Percentiles rank a stretch among this genome's conserved stretches.
Conservation (phyloP, 2,113 vertebrate genomes). For the Scalopus aquaticus region DNA sequence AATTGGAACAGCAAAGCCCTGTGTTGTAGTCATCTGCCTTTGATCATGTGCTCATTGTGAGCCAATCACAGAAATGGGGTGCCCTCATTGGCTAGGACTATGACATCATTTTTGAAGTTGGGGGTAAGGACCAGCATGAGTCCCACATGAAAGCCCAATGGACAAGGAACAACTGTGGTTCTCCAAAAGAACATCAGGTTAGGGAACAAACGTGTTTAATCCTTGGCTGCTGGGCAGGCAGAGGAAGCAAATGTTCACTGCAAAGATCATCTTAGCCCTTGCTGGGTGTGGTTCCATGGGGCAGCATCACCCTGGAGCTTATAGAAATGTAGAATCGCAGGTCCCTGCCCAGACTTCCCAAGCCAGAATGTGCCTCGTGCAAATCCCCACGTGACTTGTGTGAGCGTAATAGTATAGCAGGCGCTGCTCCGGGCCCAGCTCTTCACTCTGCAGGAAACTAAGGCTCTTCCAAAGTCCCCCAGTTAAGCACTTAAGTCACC, state of each 20-base stretch:
- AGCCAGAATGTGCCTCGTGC: background rate
- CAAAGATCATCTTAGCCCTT: background rate
- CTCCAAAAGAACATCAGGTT: background rate
- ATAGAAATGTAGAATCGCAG: background rate
- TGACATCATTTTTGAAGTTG: background rate
- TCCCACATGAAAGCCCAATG: background rate
- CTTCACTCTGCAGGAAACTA: background rate
- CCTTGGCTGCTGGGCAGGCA: background rate
- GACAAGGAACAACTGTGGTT: background rate
- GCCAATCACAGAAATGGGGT: background rate
- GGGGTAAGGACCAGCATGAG: background rate
- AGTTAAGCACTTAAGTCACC: background rate
- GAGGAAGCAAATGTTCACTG: background rate
- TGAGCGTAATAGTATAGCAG: background rate
- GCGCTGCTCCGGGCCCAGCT: background rate
- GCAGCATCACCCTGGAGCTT: background rate
- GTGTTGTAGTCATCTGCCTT: background rate
- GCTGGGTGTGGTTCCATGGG: rapidly evolving
- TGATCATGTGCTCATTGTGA: background rate
- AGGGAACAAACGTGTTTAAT: background rate
- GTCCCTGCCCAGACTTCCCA: background rate
- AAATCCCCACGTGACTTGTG: background rate
- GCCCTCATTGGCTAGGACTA: background rate
- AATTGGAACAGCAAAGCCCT: background rate
- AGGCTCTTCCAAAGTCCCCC: background rate